Evolutionary conservation across 2,113 vertebrate species (phyloP).

Genomic region (Salvelinus alpinus): DNA sequence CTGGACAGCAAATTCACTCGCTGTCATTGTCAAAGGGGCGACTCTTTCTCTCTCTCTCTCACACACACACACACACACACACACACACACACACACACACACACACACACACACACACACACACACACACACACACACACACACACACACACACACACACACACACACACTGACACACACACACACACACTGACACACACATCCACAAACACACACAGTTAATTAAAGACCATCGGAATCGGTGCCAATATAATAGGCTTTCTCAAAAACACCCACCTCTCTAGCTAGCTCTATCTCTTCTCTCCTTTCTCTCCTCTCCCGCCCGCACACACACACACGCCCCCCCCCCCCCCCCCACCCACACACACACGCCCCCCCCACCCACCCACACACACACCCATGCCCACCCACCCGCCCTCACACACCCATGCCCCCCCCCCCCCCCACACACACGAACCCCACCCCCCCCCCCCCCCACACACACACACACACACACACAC

Average conservation of each 20-base stretch:
- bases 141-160: too few relatives aligned
- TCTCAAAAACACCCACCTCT: neutral
- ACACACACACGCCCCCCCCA: too few relatives aligned
- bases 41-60: neutral
- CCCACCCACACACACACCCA: too few relatives aligned
- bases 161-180: neutral
- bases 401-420: too few relatives aligned
- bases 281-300: neutral
- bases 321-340: too few relatives aligned
- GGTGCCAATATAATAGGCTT: slow-evolving; percentile 5
- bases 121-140: neutral
- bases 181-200: neutral
- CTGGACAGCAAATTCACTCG: too few relatives aligned
- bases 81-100: too few relatives aligned
- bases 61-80: neutral
- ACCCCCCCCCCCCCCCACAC: too few relatives aligned
- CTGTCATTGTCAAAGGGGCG: neutral
- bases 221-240: neutral
- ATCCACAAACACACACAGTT: neutral
- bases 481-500: neutral
- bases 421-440: too few relatives aligned
- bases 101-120: too few relatives aligned
- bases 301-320: neutral
- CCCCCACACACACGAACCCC: too few relatives aligned
- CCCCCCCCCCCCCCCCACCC: accelerated